Evolutionary conservation across 2,888 invertebrate species (phyloP).

Genomic region (Caenorhabditis macrosperma): DNA sequence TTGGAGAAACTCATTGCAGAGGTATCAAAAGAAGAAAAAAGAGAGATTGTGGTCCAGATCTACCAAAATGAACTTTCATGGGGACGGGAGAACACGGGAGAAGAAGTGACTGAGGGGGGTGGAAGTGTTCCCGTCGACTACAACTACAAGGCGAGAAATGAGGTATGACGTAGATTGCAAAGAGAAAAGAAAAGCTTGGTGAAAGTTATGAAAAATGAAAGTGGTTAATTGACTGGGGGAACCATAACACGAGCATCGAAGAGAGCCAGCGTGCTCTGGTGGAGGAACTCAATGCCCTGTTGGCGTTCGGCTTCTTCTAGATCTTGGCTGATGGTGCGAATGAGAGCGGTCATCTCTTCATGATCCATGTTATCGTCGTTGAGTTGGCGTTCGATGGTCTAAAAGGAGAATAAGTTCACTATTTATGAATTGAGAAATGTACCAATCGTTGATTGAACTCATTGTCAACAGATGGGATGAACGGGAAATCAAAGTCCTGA

Average conservation of each 20-base stretch:
- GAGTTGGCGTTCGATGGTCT: conserved; percentile 37
- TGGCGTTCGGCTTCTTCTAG: conserved; percentile 42
- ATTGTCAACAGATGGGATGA: neutral
- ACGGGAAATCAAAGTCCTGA: conserved; percentile 12
- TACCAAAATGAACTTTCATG: conserved; percentile 30
- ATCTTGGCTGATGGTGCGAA: conserved; percentile 23
- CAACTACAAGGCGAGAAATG: conserved; percentile 11
- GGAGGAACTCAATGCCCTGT: conserved; percentile 23
- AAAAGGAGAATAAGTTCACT: neutral
- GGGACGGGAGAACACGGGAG: conserved; percentile 31
- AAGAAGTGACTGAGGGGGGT: conserved; percentile 18
- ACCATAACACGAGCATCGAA: conserved; percentile 40
- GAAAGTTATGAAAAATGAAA: conserved; percentile 17
- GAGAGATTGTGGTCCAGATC: neutral
- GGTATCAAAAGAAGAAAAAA: no score
- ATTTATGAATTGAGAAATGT: neutral
- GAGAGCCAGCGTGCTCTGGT: conserved; percentile 25
- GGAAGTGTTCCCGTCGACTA: conserved; percentile 26
- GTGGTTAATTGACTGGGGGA: conserved; percentile 48
- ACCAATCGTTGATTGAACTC: conserved; percentile 24
- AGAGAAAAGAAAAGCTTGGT: conserved; percentile 12
- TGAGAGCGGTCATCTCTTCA: conserved; percentile 14
- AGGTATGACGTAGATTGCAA: conserved; percentile 1
- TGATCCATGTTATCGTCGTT: conserved; percentile 13
- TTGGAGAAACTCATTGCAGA: neutral